phyloP scores from a whole-genome alignment of 2,113 vertebrate species.

The Corvus moneduloides region DNA sequence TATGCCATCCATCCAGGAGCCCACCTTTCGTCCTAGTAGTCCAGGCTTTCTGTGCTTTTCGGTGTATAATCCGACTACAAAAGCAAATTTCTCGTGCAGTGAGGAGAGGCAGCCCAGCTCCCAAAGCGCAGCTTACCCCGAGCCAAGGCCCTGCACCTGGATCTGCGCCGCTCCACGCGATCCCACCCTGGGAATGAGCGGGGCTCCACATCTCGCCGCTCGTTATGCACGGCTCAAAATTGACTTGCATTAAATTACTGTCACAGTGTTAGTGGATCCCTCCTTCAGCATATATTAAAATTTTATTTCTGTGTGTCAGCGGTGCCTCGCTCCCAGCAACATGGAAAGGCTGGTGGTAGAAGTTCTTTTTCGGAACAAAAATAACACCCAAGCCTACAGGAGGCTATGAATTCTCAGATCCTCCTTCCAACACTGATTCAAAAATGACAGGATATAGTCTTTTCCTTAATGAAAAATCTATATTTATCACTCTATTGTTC shows the following conservation, averaged over 20 bases:
- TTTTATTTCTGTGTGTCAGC: neutral
- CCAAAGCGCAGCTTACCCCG: neutral
- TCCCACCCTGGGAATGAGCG: fast-evolving
- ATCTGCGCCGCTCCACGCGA: neutral
- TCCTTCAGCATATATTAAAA: constrained; percentile 14
- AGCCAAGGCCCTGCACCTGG: neutral
- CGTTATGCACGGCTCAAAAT: neutral
- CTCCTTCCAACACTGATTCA: constrained; percentile 46
- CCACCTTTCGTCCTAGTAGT: neutral
- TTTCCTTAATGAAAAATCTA: constrained; percentile 70
- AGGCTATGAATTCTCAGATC: constrained; percentile 43
- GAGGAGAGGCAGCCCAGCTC: neutral
- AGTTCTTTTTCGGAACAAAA: neutral
- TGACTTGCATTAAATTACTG: constrained; percentile 2
- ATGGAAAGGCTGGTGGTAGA: neutral
- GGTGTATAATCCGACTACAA: fast-evolving
- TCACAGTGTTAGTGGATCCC: neutral
- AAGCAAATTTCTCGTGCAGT: neutral
- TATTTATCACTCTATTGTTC: constrained; percentile 66
- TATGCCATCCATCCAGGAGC: neutral
- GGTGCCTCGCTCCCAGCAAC: neutral
- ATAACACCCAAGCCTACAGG: neutral
- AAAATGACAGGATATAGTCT: constrained; percentile 57
- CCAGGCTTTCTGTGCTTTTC: fast-evolving
- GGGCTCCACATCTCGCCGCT: neutral